Percentiles rank a stretch among this genome's conserved stretches.
phyloP scores from a whole-genome alignment of 2,113 vertebrate genomes.

The Lynx canadensis region DNA sequence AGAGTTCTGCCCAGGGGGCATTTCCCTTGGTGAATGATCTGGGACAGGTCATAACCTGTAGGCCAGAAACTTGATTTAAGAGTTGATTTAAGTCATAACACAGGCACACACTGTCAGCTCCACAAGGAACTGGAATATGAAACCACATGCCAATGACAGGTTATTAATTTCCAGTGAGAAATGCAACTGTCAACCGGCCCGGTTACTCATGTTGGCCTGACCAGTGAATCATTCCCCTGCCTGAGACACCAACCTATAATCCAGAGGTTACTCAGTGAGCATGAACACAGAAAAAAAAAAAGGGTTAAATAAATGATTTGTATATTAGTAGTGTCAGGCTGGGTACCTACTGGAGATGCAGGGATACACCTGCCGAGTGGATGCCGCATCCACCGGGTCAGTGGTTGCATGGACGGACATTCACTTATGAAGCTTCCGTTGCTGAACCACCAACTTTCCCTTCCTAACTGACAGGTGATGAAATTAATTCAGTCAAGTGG shows the following conservation, averaged over 20 bases:
- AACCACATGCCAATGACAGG: constrained; percentile 7
- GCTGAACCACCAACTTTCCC: background rate
- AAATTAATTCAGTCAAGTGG: background rate
- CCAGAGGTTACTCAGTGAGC: background rate
- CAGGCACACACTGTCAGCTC: background rate
- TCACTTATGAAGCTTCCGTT: background rate
- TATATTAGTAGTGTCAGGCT: background rate
- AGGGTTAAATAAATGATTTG: background rate
- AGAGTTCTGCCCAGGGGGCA: background rate
- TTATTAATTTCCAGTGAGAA: background rate
- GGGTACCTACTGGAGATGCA: background rate
- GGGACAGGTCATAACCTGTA: background rate
- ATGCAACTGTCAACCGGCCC: background rate
- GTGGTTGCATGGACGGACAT: background rate
- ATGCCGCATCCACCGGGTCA: background rate
- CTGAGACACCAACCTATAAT: background rate
- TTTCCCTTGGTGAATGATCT: background rate
- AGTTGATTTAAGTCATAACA: background rate
- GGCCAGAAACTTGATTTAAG: constrained; percentile 31
- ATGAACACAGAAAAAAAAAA: background rate
- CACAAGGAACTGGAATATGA: background rate
- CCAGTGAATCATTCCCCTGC: background rate
- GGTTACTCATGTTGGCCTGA: background rate
- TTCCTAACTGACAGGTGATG: constrained; percentile 14
- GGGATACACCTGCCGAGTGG: background rate